Base-by-base conservation (phyloP, 2,888 invertebrate genomes). In the Noctua comes region DNA sequence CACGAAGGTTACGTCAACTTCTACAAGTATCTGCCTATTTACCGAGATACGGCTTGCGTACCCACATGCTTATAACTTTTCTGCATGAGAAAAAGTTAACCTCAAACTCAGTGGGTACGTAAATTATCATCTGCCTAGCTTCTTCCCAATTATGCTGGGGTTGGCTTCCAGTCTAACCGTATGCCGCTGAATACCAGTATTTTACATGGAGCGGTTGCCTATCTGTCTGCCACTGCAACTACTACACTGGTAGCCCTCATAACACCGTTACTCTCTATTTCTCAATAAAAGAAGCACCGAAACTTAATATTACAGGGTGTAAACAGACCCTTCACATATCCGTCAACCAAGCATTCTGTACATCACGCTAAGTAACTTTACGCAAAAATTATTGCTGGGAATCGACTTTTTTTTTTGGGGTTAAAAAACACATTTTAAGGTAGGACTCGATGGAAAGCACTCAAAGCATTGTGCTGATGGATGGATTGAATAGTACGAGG, bases 1-100 rank as follows among this genome's bases (percentile, higher is more conserved):
- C 51, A 46, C 54, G 40, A 31, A 54, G 13, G 8, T 36, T 48
- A 68, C 62, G 70, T 70, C 59, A 66, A 65, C n/a, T 62, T n/a
- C 27, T 16, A 59, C 64, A 54, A 71, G 54, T 24, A 51, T 43
- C n/a, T 70, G 43, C 16, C 10, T 73, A 76, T 78, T 75, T 68
- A 73, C 57, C 10, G 68, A 79, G 18, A 59, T 51, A 81, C 27
- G 18, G 27, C 13, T 68, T 54, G 75, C 66, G 8, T 27, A 69
- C 2, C 0, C 59, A 68, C 31, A 18, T 59, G 16, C 10, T 57
- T 21, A 36, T 8, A 66, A 77, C 36, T 57, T 77, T 77, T 46
- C 31, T 36, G 13, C 43, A 64, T 27, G 62, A 36, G 18, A 24
- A 51, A 36, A 69, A 51, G 51, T 43, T 4, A 8, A 62, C 31